Conservation (phyloP, 2,797 vertebrate species). For the Caiman crocodilus region DNA sequence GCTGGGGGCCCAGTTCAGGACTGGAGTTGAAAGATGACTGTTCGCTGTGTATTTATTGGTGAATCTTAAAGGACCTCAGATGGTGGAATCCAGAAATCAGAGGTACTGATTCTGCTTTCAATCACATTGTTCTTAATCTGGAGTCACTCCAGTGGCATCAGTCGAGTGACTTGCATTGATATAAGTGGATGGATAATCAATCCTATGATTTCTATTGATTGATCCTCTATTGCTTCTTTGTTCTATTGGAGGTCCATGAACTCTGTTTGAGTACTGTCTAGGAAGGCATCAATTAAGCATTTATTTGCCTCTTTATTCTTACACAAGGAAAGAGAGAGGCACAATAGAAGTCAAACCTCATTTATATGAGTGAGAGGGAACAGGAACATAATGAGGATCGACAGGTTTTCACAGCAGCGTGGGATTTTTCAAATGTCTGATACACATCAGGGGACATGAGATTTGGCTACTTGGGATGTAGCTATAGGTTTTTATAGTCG, state of each 20-base stretch:
- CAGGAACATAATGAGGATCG: conserved; percentile 2
- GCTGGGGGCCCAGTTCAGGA: not conserved
- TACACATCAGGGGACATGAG: not conserved
- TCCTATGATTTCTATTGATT: not conserved
- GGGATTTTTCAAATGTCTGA: not conserved
- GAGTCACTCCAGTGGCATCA: not conserved
- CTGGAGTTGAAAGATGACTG: not conserved
- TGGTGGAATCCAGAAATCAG: not conserved
- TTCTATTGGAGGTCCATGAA: conserved; percentile 27
- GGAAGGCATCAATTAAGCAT: conserved; percentile 63
- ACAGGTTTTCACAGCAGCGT: conserved; percentile 24
- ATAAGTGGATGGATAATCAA: not conserved
- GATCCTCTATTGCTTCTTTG: conserved; percentile 48
- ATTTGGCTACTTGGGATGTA: not conserved
- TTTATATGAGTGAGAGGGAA: conserved; percentile 60
- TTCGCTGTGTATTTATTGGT: not conserved
- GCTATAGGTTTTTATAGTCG: not conserved
- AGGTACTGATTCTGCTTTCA: not conserved
- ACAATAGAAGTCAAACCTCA: conserved; percentile 59
- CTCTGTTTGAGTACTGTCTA: not conserved
- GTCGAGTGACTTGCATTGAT: fast-evolving
- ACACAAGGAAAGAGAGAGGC: conserved; percentile 61
- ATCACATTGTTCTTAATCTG: not conserved
- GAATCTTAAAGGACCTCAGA: not conserved
- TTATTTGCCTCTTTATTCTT: conserved; percentile 55